phyloP scores from a whole-genome alignment of 53 echinoderm and acorn worm genomes.

The Patiria pectinifera region DNA sequence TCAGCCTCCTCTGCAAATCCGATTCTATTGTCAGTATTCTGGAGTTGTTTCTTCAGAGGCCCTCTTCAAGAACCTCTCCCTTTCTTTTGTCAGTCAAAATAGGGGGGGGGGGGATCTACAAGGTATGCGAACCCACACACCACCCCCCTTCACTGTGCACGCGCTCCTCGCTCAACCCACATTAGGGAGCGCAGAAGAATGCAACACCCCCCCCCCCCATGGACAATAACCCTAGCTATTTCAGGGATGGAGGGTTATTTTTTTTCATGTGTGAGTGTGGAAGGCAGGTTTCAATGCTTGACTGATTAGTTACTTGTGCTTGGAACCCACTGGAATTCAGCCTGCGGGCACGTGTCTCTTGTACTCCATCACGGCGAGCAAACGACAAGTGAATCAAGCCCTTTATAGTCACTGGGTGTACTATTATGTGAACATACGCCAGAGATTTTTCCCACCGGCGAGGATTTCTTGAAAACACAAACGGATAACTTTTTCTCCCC shows the following conservation, averaged over 20 bases:
- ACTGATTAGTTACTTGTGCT: conserved; percentile 39
- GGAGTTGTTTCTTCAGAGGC: conserved; percentile 4
- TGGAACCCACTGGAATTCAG: conserved; percentile 14
- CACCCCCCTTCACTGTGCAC: not conserved
- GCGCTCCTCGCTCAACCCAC: not conserved
- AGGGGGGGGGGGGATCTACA: not conserved
- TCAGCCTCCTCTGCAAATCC: not conserved
- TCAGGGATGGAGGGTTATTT: not conserved
- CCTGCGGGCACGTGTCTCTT: conserved; percentile 1
- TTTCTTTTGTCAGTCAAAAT: conserved; percentile 44
- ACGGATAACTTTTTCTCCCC: too few relatives aligned
- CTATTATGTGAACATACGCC: not conserved
- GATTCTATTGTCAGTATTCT: not conserved
- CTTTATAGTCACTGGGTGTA: not conserved
- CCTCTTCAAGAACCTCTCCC: not conserved
- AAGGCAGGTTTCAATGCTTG: conserved; percentile 7
- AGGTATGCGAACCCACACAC: not conserved
- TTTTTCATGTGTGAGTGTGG: not conserved
- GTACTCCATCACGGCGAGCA: not conserved
- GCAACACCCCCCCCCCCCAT: not conserved
- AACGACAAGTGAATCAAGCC: not conserved
- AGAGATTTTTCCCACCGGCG: not conserved
- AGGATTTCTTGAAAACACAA: not conserved
- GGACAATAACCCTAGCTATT: not conserved
- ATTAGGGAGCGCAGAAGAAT: not conserved